A percentile compares a stretch with the other conserved stretches of the same genome.
These are phyloP conservation scores for Empidonax alnorum DNA, from an alignment of 2,113 vertebrate genomes.

Conservation along the genomic window DNA sequence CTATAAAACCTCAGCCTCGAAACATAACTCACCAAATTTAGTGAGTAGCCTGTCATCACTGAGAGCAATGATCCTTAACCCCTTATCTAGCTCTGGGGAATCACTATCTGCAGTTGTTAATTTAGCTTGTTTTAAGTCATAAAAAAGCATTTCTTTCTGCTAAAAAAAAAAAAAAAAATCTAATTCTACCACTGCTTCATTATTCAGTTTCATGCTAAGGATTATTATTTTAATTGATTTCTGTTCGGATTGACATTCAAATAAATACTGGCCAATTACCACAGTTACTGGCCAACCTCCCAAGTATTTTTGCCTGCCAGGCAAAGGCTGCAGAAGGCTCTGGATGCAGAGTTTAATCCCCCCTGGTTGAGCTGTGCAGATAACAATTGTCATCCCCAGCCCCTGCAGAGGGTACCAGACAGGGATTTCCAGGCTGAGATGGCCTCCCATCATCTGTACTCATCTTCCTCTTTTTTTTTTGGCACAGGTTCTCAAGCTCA, in stretches of 20 bases:
- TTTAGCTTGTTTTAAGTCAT: slow-evolving; percentile 44
- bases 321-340: neutral
- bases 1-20: slow-evolving; percentile 21
- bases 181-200: neutral
- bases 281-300: neutral
- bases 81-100: slow-evolving; percentile 51
- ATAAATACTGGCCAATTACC: neutral
- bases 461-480: neutral
- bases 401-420: neutral
- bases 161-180: neutral
- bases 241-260: neutral
- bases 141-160: neutral
- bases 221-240: neutral
- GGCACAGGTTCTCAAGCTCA: neutral
- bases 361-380: neutral
- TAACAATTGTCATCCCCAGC: rapidly evolving
- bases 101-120: slow-evolving; percentile 55
- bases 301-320: neutral
- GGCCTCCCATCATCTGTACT: neutral
- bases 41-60: slow-evolving; percentile 44
- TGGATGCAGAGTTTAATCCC: neutral
- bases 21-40: slow-evolving; percentile 52
- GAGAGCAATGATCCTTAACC: slow-evolving; percentile 59
- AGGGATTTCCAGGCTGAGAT: neutral
- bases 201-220: neutral